phyloP scores from a whole-genome alignment of 2,113 vertebrate species.

The Stomatorhinus ivindoensis region DNA sequence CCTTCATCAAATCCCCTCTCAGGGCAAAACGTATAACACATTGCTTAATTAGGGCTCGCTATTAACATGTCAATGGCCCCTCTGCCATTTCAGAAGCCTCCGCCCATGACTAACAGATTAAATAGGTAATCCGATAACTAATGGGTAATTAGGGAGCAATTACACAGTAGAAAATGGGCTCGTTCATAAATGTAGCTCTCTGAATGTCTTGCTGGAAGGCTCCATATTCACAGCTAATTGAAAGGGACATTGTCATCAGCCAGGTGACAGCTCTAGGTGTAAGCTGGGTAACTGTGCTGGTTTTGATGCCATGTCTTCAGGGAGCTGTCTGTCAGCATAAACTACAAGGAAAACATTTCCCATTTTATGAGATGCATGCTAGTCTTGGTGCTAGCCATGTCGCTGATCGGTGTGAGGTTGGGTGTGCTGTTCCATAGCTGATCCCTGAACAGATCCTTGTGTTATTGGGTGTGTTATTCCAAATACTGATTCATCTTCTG shows the following conservation, averaged over 20 bases:
- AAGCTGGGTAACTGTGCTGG: not conserved
- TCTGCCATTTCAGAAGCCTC: constrained; percentile 49
- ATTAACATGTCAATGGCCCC: constrained; percentile 57
- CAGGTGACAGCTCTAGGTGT: constrained; percentile 38
- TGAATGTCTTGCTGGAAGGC: constrained; percentile 52
- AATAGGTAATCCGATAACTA: constrained; percentile 67
- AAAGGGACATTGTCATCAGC: constrained; percentile 61
- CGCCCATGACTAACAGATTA: constrained; percentile 66
- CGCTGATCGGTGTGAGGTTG: not conserved
- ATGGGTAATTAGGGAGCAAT: constrained; percentile 68
- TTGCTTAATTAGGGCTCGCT: constrained; percentile 50
- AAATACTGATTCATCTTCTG: not conserved
- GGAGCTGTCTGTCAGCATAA: not conserved
- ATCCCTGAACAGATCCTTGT: not conserved
- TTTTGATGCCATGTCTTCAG: not conserved
- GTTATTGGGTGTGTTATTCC: not conserved
- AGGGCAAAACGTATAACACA: constrained; percentile 25
- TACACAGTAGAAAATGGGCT: constrained; percentile 56
- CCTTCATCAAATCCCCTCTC: constrained; percentile 13
- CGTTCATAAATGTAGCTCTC: constrained; percentile 54
- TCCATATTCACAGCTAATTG: constrained; percentile 61
- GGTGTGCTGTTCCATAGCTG: not conserved
- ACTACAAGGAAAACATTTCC: not conserved
- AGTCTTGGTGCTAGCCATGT: not conserved
- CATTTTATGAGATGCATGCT: not conserved